These are phyloP conservation scores for Myocastor coypus DNA, from an alignment of 2,113 vertebrate species.

Conservation along the genomic window DNA sequence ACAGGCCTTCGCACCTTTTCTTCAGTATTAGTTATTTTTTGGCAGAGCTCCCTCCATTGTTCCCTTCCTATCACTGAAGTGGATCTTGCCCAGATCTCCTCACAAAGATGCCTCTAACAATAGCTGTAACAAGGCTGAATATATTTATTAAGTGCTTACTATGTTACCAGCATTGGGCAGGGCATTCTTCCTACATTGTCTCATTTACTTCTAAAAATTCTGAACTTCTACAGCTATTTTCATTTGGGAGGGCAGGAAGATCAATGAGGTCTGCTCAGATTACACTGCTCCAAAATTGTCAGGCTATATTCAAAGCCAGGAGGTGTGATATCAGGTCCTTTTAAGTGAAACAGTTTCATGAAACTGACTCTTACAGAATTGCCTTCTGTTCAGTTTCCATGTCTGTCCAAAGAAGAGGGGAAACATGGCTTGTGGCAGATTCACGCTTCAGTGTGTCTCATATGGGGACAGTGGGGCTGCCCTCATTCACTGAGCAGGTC, in stretches of 20 bases:
- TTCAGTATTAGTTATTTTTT: background rate
- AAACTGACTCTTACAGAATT: background rate
- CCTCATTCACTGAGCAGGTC: background rate
- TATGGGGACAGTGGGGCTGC: accelerated
- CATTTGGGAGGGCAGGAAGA: background rate
- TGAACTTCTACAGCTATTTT: background rate
- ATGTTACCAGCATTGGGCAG: background rate
- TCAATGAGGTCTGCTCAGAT: background rate
- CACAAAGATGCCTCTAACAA: background rate
- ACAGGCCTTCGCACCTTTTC: background rate
- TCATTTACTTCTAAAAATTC: background rate
- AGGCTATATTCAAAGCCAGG: background rate
- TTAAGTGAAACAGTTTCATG: background rate
- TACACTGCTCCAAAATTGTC: accelerated
- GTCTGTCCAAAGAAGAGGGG: background rate
- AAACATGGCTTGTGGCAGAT: background rate
- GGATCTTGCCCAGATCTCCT: background rate
- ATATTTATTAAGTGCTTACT: background rate
- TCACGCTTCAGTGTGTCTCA: background rate
- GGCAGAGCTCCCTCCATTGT: background rate
- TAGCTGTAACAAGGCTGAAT: background rate
- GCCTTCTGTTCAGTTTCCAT: background rate
- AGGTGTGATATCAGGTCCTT: too few species aligned
- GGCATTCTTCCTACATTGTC: background rate
- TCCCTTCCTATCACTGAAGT: background rate